Conservation (phyloP, 2,113 vertebrate genomes). For the Charadrius vociferus region DNA sequence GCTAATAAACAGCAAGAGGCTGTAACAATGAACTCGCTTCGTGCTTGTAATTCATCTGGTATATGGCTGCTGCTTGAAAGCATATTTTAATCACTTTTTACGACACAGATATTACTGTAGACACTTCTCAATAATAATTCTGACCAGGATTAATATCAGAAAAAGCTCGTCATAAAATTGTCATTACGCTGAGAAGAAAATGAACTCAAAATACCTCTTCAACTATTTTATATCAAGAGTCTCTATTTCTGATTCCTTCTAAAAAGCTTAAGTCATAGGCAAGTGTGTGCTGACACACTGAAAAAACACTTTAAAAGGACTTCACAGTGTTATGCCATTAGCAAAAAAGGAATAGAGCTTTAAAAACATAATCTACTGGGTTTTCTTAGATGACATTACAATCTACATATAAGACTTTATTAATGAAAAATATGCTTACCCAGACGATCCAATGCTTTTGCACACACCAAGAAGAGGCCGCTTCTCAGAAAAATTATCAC, state of each 20-base stretch:
- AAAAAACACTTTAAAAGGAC: not conserved
- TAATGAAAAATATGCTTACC: slow-evolving; percentile 80
- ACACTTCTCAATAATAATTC: not conserved
- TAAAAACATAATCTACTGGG: not conserved
- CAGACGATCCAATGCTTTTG: slow-evolving; percentile 94
- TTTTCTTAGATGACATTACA: not conserved
- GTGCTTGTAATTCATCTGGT: not conserved
- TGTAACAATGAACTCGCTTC: not conserved
- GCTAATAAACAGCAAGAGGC: not conserved
- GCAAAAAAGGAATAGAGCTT: not conserved
- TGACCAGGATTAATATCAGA: not conserved
- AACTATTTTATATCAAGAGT: not conserved
- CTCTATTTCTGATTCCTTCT: not conserved
- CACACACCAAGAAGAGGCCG: slow-evolving; percentile 94
- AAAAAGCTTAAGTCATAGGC: not conserved
- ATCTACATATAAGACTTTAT: not conserved
- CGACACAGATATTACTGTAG: not conserved
- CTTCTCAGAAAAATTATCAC: slow-evolving; percentile 92
- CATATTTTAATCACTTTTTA: not conserved
- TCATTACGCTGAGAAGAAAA: not conserved
- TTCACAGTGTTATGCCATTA: not conserved
- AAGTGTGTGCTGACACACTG: not conserved
- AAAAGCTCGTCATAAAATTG: not conserved
- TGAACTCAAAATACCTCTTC: not conserved
- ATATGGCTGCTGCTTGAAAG: not conserved